phyloP scores from a whole-genome alignment of 2,797 vertebrate genomes.

The Arctocebus calabarensis region DNA sequence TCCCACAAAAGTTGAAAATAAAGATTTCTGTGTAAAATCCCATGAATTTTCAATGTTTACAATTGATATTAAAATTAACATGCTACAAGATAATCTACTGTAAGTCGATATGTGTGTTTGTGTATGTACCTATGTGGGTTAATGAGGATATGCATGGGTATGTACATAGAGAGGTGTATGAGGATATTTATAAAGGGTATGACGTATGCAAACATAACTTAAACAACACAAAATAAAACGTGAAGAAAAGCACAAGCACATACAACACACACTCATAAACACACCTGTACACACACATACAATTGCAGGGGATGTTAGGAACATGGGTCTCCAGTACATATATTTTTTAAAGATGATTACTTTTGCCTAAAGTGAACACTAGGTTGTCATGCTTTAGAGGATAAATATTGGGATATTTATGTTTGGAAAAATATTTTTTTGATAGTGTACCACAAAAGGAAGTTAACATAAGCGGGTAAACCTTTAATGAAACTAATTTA shows the following conservation, averaged over 20 bases:
- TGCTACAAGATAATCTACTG: not conserved
- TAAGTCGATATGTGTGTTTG: not conserved
- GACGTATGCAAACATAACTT: not conserved
- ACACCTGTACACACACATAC: not conserved
- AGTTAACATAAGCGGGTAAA: not conserved
- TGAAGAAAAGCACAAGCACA: not conserved
- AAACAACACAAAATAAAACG: not conserved
- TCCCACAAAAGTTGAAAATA: not conserved
- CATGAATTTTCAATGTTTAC: not conserved
- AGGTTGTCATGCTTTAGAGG: not conserved
- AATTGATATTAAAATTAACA: slow-evolving; percentile 27
- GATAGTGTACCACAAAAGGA: not conserved
- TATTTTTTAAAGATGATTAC: not conserved
- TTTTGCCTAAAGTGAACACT: not conserved
- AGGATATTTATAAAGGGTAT: not conserved
- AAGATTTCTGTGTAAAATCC: not conserved
- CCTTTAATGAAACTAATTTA: slow-evolving; percentile 46
- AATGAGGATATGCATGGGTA: not conserved
- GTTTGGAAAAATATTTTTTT: not conserved
- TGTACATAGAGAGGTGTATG: not conserved
- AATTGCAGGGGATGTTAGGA: not conserved
- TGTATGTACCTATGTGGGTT: not conserved
- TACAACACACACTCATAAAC: not conserved
- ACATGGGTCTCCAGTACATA: not conserved
- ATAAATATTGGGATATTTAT: not conserved